Base-by-base conservation (phyloP, 1,140 invertebrate genomes). In the Uloborus diversus region DNA sequence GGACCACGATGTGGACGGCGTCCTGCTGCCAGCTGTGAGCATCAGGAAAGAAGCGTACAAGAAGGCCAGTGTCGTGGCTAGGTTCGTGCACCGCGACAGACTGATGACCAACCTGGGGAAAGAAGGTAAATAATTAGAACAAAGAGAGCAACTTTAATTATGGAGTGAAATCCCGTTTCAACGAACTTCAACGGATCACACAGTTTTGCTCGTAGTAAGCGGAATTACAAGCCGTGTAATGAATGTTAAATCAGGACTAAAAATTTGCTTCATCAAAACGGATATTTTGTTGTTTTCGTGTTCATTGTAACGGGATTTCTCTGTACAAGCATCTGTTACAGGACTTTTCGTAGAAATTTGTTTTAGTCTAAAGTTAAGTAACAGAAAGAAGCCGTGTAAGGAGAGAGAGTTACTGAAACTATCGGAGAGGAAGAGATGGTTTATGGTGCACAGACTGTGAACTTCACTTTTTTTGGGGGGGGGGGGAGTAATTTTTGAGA, bases 61-160 rank as follows among this genome's bases (percentile, higher is more conserved):
- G 37, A 93, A 89, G 30, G 92, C 88, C 28, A 90, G 83, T 28
- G 92, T 88, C 82, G 90, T 90, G 56, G 93, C 89, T 30, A 93
- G 83, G 85, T 94, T 93, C 71, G 92, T 91, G 25, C 93, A 93
- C 84, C 94, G 93, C 7, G 92, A 90, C 1, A 92, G 92, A 65
- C 88, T 85, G 51, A 91, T 90, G 14, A 93, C 84, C 62, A 93
- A 89, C 84, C 92, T 94, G 88, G 61, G 33, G 27, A 65, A 33
- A 7, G 59, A 64, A n/a, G 23, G 11, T 28, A 28, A 30, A 61
- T 9, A 28, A 5, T 61, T 61, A 25, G 14, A 14, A 61, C 1
- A 32, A 2, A 25, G 17, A 11, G 17, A 30, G 5, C 30, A 61
- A 57, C 25, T 57, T 2, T 61, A 28, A 1, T 61, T 2, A 17